phyloP scores from a whole-genome alignment of 1,140 invertebrate genomes.

The Philotrypesis tridentata region DNA sequence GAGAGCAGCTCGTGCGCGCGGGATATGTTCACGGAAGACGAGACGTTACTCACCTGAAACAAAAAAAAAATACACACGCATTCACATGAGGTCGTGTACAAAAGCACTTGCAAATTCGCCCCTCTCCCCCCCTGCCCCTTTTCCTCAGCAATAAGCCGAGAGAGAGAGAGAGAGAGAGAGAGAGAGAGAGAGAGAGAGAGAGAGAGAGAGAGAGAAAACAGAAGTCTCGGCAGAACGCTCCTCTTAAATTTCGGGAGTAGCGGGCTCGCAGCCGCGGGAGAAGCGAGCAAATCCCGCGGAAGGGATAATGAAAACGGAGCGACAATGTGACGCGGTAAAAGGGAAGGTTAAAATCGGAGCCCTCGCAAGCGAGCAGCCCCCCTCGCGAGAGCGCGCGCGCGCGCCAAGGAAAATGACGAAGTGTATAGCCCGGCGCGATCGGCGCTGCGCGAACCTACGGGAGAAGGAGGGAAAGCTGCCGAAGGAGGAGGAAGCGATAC shows the following conservation, averaged over 20 bases:
- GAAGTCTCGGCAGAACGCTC: neutral
- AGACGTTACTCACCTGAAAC: too few species aligned
- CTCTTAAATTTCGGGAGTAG: neutral
- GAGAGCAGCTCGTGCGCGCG: neutral
- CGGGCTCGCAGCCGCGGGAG: too few species aligned
- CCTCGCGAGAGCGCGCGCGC: too few species aligned
- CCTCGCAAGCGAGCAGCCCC: neutral
- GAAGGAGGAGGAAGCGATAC: conserved; percentile 39
- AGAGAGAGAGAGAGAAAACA: too few species aligned
- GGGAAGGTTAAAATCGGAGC: conserved; percentile 30
- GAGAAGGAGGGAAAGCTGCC: neutral
- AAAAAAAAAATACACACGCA: too few species aligned
- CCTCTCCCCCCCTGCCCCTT: too few species aligned
- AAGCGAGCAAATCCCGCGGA: conserved; percentile 30
- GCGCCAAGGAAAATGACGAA: conserved; percentile 6
- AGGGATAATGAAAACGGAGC: conserved; percentile 40
- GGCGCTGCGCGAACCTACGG: conserved; percentile 12
- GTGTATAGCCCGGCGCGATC: neutral
- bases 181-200: too few species aligned
- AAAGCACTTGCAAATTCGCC: neutral
- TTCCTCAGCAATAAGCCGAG: conserved; percentile 1
- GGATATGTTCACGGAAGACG: neutral
- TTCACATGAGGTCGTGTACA: too few species aligned
- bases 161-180: too few species aligned
- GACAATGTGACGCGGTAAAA: conserved; percentile 45